Base-by-base conservation (phyloP, 1,140 invertebrate genomes). In the Ruditapes philippinarum region DNA sequence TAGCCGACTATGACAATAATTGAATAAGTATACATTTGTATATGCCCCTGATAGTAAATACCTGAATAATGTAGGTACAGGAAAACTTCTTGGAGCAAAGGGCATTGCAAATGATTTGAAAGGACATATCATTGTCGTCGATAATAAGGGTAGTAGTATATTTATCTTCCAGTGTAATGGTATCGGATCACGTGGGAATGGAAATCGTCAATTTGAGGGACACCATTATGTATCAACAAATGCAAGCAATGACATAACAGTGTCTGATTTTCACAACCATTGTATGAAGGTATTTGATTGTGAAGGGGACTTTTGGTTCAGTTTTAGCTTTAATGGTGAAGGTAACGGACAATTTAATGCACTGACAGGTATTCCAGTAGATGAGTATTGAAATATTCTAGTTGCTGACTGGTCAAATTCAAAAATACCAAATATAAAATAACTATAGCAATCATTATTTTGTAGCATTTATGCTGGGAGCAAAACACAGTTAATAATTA, bases 361-460 rank as follows among this genome's bases (percentile, higher is more conserved):
- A n/a, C 97, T 96, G 0, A 97, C 97, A 17, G 97, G 97, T 9
- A 93, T 97, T 17, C 96, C 96, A 68, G 95, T 97, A n/a, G 97
- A 97, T 89, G 92, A 94, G 17, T 94, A 96, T 87, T 96, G 96
- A 82, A 96, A 97, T 87, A 96, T 97, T 86, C 93, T 97, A 9
- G 96, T 97, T 9, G 96, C 96, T 60, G 97, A 97, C 86, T 97
- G 97, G 97, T 97, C 97, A 70, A 97, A 97, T 91, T 96, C 96
- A 45, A 94, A 96, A 82, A 96, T 97, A 89, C 97, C n/a, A n/a
- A n/a, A n/a, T n/a, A n/a, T n/a, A n/a, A 97, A 95, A 96, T 97
- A 94, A 51, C 9, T 42, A 31, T n/a, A 5, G n/a, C n/a, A n/a
- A n/a, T n/a, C n/a, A n/a, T n/a, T n/a, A n/a, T n/a, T n/a, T n/a